Evolutionary conservation across 1,140 invertebrate species (phyloP).

Genomic region (Gryon sp.): DNA sequence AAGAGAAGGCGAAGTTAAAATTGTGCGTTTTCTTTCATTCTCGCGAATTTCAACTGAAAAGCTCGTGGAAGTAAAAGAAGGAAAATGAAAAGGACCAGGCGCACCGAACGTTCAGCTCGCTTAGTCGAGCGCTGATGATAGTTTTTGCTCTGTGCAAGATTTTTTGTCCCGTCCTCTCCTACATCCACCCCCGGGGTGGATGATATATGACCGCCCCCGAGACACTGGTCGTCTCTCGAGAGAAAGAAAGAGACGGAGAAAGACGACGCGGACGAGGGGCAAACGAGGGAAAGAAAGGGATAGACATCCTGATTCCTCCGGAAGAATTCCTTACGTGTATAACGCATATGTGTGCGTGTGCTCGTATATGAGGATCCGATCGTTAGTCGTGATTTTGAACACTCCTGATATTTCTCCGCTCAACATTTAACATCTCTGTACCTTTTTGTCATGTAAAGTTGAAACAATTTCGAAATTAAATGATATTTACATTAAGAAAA

Average conservation of each 20-base stretch:
- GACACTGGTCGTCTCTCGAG: conserved; percentile 76
- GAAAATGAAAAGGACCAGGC: conserved; percentile 64
- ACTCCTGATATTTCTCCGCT: conserved; percentile 50
- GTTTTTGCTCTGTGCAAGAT: conserved; percentile 78
- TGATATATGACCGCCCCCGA: conserved; percentile 80
- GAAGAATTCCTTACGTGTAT: conserved; percentile 73
- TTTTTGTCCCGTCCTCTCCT: conserved; percentile 75
- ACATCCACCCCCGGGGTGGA: conserved; percentile 73
- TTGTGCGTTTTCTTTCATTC: conserved; percentile 51
- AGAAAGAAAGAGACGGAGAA: conserved; percentile 63
- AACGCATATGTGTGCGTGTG: conserved; percentile 59
- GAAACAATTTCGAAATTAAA: conserved; percentile 28
- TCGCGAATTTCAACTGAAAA: conserved; percentile 50
- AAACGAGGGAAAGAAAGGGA: background rate
- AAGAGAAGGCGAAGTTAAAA: conserved; percentile 45
- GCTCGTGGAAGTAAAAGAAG: conserved; percentile 50
- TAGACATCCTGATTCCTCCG: conserved; percentile 66
- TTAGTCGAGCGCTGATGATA: conserved; percentile 78
- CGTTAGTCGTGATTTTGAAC: conserved; percentile 67
- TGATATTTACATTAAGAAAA: conserved; percentile 46
- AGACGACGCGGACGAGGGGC: conserved; percentile 40
- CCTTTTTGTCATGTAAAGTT: conserved; percentile 8
- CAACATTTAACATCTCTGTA: conserved; percentile 32
- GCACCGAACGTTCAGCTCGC: conserved; percentile 74
- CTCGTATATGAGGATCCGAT: conserved; percentile 60